These are phyloP conservation scores for Meloidogyne chitwoodi DNA, from an alignment of 1,140 invertebrate species.

Conservation along the genomic window DNA sequence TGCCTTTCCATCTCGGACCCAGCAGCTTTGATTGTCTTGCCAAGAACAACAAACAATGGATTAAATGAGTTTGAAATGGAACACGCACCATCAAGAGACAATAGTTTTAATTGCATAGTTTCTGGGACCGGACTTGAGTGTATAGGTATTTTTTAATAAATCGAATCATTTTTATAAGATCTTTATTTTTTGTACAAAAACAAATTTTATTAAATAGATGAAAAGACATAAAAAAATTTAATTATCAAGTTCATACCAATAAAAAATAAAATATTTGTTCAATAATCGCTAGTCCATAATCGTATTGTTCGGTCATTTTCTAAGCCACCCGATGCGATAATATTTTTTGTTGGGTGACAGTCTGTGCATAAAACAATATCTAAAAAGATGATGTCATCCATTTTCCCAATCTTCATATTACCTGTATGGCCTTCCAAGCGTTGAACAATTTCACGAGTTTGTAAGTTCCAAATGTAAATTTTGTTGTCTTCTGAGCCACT, in stretches of 20 bases:
- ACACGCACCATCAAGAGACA: neutral
- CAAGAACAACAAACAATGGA: neutral
- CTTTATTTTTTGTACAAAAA: too few species aligned
- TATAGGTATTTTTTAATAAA: neutral
- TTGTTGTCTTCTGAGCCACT: conserved; percentile 98
- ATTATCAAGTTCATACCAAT: too few species aligned
- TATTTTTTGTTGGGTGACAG: conserved; percentile 96
- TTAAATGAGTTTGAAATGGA: neutral
- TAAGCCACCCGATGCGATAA: conserved; percentile 94
- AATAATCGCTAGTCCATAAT: conserved; percentile 87
- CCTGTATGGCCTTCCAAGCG: conserved; percentile 90
- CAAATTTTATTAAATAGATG: too few species aligned
- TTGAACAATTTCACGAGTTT: conserved; percentile 98
- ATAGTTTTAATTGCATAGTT: neutral
- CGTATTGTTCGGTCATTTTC: conserved; percentile 99
- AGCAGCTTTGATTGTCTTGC: conserved; percentile 6
- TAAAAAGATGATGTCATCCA: conserved; percentile 61
- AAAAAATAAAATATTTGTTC: neutral
- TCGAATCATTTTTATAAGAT: too few species aligned
- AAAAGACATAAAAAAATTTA: too few species aligned
- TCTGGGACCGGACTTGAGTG: neutral
- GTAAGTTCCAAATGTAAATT: conserved; percentile 99
- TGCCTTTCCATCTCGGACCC: conserved; percentile 2
- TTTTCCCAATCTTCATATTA: conserved; percentile 49
- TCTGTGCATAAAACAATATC: conserved; percentile 96